Base-by-base conservation (phyloP, 2,797 vertebrate genomes). In the Xerus rutilus region DNA sequence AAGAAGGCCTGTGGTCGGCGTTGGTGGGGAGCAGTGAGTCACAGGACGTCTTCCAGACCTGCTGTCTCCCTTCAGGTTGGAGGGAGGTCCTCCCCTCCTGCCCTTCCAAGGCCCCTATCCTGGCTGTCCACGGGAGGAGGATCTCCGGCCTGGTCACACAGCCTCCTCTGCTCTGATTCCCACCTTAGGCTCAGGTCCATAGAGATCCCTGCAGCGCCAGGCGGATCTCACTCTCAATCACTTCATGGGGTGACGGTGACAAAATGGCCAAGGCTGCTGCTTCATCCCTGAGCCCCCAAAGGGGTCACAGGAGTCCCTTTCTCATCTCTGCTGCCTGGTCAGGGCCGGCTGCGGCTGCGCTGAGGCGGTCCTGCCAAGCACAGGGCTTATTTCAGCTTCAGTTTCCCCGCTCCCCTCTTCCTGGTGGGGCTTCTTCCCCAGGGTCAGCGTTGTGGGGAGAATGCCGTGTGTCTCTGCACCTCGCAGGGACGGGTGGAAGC, bases 241-340 rank as follows among this genome's bases (percentile, higher is more conserved):
- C 57, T 52, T 78, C 62, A 25, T 67, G 65, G 85, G 62, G 7
- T 23, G 45, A 72, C 25, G 6, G 69, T 67, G 30, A 45, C 30
- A 28, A 65, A 28, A 18, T 23, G 45, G 62, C 23, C 69, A 10
- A 0, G 9, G 62, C 69, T 28, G 52, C 30, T 15, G 21, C 45
- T 20, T 72, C 52, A 59, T 35, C 20, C 62, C 21, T 4, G 67
- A 6, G 62, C 35, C 39, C 14, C 13, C 3, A 39, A 59, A 59
- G 85, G 9, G 54, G 54, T 5, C 0, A 2, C 1, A 20, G 35
- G 14, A 5, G 0, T 0, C 35, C 72, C 39, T 23, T 4, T 20
- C 73, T 77, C 28, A 20, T 47, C 5, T 35, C 69, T 25, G 57
- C 69, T 88, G 82, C 77, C 64, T 28, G 65, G 74, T 28, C 20